Percentiles rank a stretch among this genome's conserved stretches.
phyloP scores from a whole-genome alignment of 2,113 vertebrate genomes.

The Marmota flaviventris region DNA sequence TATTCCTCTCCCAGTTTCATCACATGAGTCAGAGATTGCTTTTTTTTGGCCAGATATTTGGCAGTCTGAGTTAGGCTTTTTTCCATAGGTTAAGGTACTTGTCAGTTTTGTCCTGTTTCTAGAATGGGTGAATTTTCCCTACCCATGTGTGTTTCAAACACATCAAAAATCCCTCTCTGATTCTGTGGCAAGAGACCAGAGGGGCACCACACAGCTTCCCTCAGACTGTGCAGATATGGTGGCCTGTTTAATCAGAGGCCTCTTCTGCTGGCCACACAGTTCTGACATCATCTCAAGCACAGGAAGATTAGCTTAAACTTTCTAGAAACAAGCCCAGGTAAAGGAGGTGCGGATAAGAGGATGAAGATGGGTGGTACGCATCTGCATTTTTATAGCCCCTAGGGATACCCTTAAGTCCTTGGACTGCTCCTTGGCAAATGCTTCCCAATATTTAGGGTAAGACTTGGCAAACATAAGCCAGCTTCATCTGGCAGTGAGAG shows the following conservation, averaged over 20 bases:
- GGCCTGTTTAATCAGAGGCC: background rate
- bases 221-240: background rate
- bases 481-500: background rate
- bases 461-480: background rate
- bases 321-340: background rate
- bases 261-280: background rate
- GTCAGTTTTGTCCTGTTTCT: background rate
- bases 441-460: background rate
- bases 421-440: background rate
- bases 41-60: background rate
- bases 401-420: background rate
- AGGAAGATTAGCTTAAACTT: background rate
- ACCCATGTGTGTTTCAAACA: background rate
- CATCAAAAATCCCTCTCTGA: background rate
- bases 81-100: background rate
- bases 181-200: background rate
- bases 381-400: background rate
- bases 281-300: background rate
- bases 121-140: background rate
- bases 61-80: background rate
- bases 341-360: background rate
- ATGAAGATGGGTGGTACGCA: background rate
- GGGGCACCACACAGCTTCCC: background rate
- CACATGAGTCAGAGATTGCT: background rate
- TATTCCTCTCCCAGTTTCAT: background rate